Base-by-base conservation (phyloP, 1,140 invertebrate genomes). In the Neuroterus valhalla region DNA sequence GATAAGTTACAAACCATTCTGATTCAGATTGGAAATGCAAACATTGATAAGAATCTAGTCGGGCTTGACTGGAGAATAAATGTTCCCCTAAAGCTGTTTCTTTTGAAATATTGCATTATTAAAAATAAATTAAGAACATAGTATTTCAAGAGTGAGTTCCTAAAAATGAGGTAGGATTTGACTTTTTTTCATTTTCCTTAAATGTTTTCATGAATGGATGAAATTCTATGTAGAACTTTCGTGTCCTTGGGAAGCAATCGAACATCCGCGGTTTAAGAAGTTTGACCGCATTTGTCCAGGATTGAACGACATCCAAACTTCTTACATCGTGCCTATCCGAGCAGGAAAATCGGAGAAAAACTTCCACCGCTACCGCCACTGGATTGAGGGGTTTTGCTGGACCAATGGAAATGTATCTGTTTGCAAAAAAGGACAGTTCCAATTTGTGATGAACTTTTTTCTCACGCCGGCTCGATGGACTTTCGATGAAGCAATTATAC, bases 321-420 rank as follows among this genome's bases (percentile, higher is more conserved):
- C 23, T 62, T 62, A 62, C 52, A 21, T 55, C 52, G 52, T 62
- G 31, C 52, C 23, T 11, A 62, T 62, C 12, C 23, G 31, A 62
- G 52, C 52, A 62, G 52, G 52, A 62, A 62, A 62, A 62, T 62
- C 23, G 52, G 14, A 62, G 52, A 62, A 62, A 62, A 62, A 62
- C 52, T 62, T 62, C 31, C 26, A 26, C 52, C 21, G 52, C 21
- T 62, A 31, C 31, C 12, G 52, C 52, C 52, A 31, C 14, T 62
- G 26, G 21, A 62, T 23, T 62, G 52, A 62, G 52, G 10, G 31
- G 23, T 62, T 62, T 62, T 23, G 23, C n/a, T 62, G 52, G 12
- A 62, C 52, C 52, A 62, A 26, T 62, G 52, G 31, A 62, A 62
- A 62, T 62, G 52, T 62, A 31, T 62, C 23, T 55, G 52, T 10